A percentile compares a stretch with the other conserved stretches of the same genome.
These are phyloP conservation scores for Xanthorhoe designata DNA, from an alignment of 2,888 invertebrate species.

Conservation along the genomic window DNA sequence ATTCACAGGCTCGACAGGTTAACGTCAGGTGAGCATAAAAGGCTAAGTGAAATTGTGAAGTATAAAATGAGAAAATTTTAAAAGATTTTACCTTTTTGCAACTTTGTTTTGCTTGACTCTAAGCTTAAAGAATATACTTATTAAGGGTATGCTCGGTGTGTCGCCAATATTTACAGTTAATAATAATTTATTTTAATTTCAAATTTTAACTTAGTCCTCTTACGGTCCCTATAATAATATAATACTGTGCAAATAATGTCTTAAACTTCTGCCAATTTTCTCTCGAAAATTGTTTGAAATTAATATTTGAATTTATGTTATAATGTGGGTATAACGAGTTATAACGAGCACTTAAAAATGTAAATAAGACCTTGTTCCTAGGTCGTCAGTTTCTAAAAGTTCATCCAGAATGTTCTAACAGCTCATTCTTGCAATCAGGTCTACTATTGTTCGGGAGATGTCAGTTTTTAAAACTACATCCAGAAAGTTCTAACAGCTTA, in stretches of 20 bases:
- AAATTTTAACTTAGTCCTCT: not conserved
- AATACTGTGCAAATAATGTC: no score
- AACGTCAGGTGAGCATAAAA: constrained; percentile 90
- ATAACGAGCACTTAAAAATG: not conserved
- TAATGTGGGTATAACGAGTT: no score
- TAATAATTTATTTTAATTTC: not conserved
- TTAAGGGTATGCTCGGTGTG: not conserved
- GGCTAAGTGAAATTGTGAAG: not conserved
- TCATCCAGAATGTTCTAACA: not conserved
- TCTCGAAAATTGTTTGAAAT: no score
- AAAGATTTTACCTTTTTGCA: not conserved
- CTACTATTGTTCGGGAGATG: no score
- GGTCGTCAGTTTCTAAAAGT: not conserved
- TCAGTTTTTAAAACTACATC: not conserved
- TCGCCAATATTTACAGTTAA: not conserved
- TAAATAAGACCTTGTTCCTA: not conserved
- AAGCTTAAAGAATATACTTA: not conserved
- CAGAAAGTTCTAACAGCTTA: constrained; percentile 13
- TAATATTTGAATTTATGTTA: no score
- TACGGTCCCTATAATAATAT: no score
- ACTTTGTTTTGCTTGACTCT: not conserved
- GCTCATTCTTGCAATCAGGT: constrained; percentile 65
- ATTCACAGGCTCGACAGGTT: constrained; percentile 98
- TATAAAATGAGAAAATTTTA: not conserved
- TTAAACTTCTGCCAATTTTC: no score